Evolutionary conservation across 2,113 vertebrate species (phyloP).

Genomic region (Campylorhamphus procurvoides): DNA sequence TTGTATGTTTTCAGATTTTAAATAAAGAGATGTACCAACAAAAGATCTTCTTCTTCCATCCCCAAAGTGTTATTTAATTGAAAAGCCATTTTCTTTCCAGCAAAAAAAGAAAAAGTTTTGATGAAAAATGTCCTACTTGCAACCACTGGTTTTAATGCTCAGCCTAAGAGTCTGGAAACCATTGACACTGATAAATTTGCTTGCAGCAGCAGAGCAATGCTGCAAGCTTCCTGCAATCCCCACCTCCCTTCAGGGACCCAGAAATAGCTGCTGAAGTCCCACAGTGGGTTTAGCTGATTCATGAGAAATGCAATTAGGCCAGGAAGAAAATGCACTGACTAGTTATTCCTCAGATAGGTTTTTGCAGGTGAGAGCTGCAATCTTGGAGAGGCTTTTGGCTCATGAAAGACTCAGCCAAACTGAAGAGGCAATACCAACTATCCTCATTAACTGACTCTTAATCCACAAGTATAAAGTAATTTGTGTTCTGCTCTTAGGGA

Average conservation of each 20-base stretch:
- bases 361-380: neutral
- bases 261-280: slow-evolving; percentile 4
- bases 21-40: neutral
- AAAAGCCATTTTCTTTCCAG: neutral
- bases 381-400: neutral
- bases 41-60: neutral
- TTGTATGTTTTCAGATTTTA: neutral
- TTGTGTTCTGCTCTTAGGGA: neutral
- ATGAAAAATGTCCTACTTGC: neutral
- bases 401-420: neutral
- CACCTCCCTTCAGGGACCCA: slow-evolving; percentile 25
- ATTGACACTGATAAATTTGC: slow-evolving; percentile 46
- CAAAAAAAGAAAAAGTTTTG: neutral
- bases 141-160: neutral
- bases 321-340: slow-evolving; percentile 9
- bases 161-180: neutral
- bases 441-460: slow-evolving; percentile 18
- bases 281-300: neutral
- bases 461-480: slow-evolving; percentile 10
- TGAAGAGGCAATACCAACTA: neutral
- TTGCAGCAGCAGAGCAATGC: slow-evolving; percentile 10
- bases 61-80: neutral
- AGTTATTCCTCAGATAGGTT: neutral
- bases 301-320: slow-evolving; percentile 22
- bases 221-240: slow-evolving; percentile 43